These are phyloP conservation scores for Sebastes diploproa DNA, from an alignment of 2,797 vertebrate species.

Conservation along the genomic window DNA sequence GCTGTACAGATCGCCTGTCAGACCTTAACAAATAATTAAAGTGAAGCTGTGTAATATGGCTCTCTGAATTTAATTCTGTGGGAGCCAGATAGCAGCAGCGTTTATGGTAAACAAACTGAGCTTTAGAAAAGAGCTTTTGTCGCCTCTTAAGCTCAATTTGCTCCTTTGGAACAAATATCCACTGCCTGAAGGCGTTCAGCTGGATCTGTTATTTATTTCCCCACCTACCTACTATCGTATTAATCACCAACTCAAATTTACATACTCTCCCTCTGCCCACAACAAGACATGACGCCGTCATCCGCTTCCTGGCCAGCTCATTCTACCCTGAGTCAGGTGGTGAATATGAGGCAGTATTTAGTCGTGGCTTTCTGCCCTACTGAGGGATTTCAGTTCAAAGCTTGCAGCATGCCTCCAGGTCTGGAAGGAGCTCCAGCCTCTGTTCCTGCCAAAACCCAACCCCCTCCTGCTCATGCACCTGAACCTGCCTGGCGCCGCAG, in stretches of 20 bases:
- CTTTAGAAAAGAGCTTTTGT: conserved; percentile 28
- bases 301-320: conserved; percentile 6
- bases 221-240: conserved; percentile 13
- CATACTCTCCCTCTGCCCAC: neutral
- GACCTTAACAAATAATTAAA: conserved; percentile 53
- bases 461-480: conserved; percentile 49
- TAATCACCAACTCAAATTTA: conserved; percentile 30
- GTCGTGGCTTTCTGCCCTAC: neutral
- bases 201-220: conserved; percentile 14
- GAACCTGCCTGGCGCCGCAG: conserved; percentile 19
- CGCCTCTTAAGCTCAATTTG: conserved; percentile 26
- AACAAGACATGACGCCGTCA: conserved; percentile 1
- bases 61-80: conserved; percentile 37
- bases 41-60: conserved; percentile 13
- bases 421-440: conserved; percentile 26
- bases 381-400: conserved; percentile 9
- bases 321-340: conserved; percentile 16
- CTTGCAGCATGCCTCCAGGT: conserved; percentile 30
- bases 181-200: conserved; percentile 29
- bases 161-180: conserved; percentile 14
- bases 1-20: conserved; percentile 11
- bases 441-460: conserved; percentile 44
- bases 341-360: conserved; percentile 35
- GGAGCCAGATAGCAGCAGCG: conserved; percentile 12
- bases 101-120: conserved; percentile 52